Evolutionary conservation across 2,113 vertebrate species (phyloP), one percentile per base, ranked within the genome.

Genomic region (Rhombomys opimus): DNA sequence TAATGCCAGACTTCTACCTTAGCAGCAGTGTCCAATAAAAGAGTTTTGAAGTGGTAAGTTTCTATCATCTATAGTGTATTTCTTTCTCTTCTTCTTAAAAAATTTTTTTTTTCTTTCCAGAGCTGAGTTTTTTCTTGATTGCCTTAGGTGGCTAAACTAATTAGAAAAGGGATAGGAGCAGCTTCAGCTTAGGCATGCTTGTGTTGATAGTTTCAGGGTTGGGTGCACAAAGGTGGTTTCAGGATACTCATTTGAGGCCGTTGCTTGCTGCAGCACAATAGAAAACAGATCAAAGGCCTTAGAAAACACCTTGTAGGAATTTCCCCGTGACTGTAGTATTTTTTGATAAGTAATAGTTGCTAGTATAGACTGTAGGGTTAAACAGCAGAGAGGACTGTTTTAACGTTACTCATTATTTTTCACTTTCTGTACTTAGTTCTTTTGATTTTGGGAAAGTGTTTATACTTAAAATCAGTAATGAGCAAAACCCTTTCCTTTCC

Each of bases 31-130:
- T 46, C 46, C 46, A 46, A 46, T 46, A 46, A 68, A 85, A 87
- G 65, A 89, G 89, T 96, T 95, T 54, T 68, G 68, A 81, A 84
- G 38, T 89, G 18, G 78, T 96, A 14, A 63, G 81, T n/a, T 96
- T 86, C 35, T 84, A 50, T 89, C n/a, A 46, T 46, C 46, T 46
- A 46, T 46, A 65, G 32, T 32, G 35, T 95, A 75, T 61, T 85
- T 93, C 6, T 76, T 94, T 80, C 84, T 23, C 23, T 86, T 14
- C 5, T 67, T 90, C n/a, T 93, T 95, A 65, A 76, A 86, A 57
- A 41, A 41, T 3, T 41, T 41, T 41, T 35, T 80, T 73, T 38
- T 22, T 11, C 7, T 68, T 18, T 7, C 3, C 12, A 89, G 30
- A 95, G 84, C 65, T 52, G 57, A 76, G 70, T 32, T 52, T 72